These are phyloP conservation scores for Coelopa pilipes DNA, from an alignment of 2,888 invertebrate species.

Conservation along the genomic window DNA sequence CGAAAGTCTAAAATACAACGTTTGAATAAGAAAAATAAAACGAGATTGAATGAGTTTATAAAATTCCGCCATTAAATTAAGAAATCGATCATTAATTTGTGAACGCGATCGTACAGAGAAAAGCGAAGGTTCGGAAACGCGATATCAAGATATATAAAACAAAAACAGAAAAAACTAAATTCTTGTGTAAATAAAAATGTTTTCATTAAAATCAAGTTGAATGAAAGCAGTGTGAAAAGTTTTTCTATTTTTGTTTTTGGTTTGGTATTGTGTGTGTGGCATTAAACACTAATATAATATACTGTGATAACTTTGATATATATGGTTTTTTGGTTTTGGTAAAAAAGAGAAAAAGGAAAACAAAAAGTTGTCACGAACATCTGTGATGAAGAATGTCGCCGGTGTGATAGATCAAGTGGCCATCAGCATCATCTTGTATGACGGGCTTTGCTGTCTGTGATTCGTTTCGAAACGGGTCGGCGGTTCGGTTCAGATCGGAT, in stretches of 20 bases:
- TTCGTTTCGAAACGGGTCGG: constrained; percentile 33
- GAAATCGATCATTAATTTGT: constrained; percentile 37
- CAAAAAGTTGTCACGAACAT: constrained; percentile 91
- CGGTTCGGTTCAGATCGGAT: constrained; percentile 41
- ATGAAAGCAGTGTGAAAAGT: not conserved
- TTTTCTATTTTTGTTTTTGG: constrained; percentile 21
- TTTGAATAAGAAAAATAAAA: constrained; percentile 17
- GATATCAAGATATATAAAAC: not conserved
- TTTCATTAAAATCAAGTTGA: not conserved
- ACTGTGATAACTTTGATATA: too few species aligned
- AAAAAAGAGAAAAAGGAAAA: constrained; percentile 58
- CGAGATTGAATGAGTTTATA: constrained; percentile 35
- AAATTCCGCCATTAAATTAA: constrained; percentile 48
- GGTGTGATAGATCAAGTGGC: constrained; percentile 99
- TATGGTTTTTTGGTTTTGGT: not conserved
- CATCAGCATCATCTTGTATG: constrained; percentile 99
- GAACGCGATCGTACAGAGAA: not conserved
- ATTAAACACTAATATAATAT: too few species aligned
- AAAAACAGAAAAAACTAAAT: not conserved
- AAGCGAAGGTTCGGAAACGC: too few species aligned
- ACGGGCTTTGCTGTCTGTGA: constrained; percentile 74
- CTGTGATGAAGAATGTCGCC: constrained; percentile 99
- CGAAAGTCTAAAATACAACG: not conserved
- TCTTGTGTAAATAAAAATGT: not conserved
- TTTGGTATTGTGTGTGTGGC: not conserved